Base-by-base conservation (phyloP, 92 coral and sea anemone species). In the Epizoanthus fatuus region DNA sequence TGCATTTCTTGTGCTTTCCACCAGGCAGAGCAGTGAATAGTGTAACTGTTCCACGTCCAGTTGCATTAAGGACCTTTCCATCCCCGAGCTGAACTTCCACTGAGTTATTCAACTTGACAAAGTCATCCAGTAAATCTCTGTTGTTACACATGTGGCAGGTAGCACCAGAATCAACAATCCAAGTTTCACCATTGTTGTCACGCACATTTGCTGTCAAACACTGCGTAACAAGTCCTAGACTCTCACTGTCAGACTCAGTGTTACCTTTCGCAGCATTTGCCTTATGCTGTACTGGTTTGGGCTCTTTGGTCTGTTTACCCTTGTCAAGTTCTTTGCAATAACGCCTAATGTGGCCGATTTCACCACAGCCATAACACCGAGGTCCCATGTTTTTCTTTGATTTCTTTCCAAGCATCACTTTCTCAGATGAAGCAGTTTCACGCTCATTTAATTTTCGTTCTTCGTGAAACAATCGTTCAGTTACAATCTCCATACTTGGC, bases 121-220 rank as follows among this genome's bases (percentile, higher is more conserved):
- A 81, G 88, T 88, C 88, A 10, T 75, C 78, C 75, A 88, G 59
- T 67, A 88, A 74, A 17, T 39, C 81, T 69, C 35, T 68, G 79
- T 79, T 79, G 51, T 86, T 78, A 66, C 77, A 78, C 85, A 75
- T 88, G 51, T 88, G 85, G 63, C 81, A 88, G 7, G 92, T 88
- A 22, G 92, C 92, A 83, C 92, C 93, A 42, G 93, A 89, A 56
- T 89, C 93, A 85, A 79, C 57, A 62, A 85, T 62, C 86, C 90
- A 85, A 13, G 62, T 54, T n/a, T 85, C 90, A 80, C 84, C 67
- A 38, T 72, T 73, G 63, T 59, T 87, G 69, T 69, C 77, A 65
- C 88, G 58, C 73, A 81, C 86, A 69, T 54, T 65, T 14, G 74
- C 87, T 79, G 91, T 81, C 66, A 81, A 59, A 71, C 54, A 83